phyloP scores from a whole-genome alignment of 2,888 invertebrate genomes.

The Malthinus flaveolus region DNA sequence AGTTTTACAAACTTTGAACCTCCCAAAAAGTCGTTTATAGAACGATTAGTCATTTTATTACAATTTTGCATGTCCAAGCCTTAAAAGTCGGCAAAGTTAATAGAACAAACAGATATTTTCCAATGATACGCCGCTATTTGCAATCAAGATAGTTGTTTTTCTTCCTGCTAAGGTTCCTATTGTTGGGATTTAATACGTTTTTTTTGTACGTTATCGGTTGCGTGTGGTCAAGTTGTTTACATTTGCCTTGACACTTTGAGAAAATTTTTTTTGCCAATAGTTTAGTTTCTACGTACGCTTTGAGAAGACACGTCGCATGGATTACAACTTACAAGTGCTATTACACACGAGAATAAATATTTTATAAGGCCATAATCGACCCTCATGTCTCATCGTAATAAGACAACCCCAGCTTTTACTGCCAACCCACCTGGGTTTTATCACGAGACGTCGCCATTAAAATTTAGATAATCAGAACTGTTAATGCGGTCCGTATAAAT shows the following conservation, averaged over 20 bases:
- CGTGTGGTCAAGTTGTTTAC: constrained; percentile 1
- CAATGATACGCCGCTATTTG: not conserved
- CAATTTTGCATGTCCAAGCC: not conserved
- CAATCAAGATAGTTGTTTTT: not conserved
- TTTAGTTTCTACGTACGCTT: too few relatives aligned
- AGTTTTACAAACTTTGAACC: too few relatives aligned
- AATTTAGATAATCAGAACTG: too few relatives aligned
- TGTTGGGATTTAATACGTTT: constrained; percentile 1
- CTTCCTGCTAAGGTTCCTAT: not conserved
- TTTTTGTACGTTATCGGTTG: not conserved
- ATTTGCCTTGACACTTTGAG: not conserved
- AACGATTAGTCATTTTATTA: constrained; percentile 3
- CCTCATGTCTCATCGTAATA: too few relatives aligned
- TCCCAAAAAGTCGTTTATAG: not conserved
- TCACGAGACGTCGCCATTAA: too few relatives aligned
- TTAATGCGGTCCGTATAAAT: too few relatives aligned
- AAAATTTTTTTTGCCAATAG: not conserved
- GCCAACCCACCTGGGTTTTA: too few relatives aligned
- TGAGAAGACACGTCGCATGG: too few relatives aligned
- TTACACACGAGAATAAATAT: too few relatives aligned
- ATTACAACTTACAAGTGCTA: too few relatives aligned
- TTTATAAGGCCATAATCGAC: too few relatives aligned
- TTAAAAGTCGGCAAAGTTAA: not conserved
- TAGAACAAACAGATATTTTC: constrained; percentile 6
- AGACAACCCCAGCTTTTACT: too few relatives aligned